Evolutionary conservation across 1,140 invertebrate genomes (phyloP), one percentile per base, ranked within the genome.

Genomic region (Drosophila baimaii): DNA sequence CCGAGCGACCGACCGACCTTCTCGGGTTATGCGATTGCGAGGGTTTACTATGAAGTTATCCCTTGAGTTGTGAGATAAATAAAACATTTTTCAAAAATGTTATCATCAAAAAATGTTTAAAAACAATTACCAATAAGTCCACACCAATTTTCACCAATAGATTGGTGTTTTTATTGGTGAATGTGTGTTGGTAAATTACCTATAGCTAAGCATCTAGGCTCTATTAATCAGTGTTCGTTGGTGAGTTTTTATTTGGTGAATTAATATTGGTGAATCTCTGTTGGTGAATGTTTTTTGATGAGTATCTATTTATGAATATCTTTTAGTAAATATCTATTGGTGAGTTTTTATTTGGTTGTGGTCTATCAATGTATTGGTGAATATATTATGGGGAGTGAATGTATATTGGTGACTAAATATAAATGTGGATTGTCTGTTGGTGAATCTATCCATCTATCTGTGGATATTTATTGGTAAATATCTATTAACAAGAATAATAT

Each of bases 1-100:
- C 35, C 13, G 8, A 7, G 27, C 27, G 15, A 49, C 17, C 49
- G 29, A 33, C 49, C 49, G 29, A 52, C 79, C 76, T 44, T 39
- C 31, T 49, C 49, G 46, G 41, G 54, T 54, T 76, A 66, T 75
- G 39, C n/a, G 13, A 62, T 52, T 5, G 29, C 59, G 73, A 59
- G 73, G 61, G 73, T 33, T 5, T 10, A 19, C 12, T 19, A 5
- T 1, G 19, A 17, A 74, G 52, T 70, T 57, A 4, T 3, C 8
- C 3, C 13, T 33, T 31, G 17, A 19, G 9, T 29, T 5, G 0
- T 2, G 15, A 47, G 21, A 15, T 8, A 23, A 23, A 0, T 15
- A n/a, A 9, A 1, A 27, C 1, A 27, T 25, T 17, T 27, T 29
- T 23, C 15, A 2, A 21, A 13, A 6, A 21, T 23, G 1, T 23